phyloP scores from a whole-genome alignment of 2,888 invertebrate species.

The Priocnemis perturbator region DNA sequence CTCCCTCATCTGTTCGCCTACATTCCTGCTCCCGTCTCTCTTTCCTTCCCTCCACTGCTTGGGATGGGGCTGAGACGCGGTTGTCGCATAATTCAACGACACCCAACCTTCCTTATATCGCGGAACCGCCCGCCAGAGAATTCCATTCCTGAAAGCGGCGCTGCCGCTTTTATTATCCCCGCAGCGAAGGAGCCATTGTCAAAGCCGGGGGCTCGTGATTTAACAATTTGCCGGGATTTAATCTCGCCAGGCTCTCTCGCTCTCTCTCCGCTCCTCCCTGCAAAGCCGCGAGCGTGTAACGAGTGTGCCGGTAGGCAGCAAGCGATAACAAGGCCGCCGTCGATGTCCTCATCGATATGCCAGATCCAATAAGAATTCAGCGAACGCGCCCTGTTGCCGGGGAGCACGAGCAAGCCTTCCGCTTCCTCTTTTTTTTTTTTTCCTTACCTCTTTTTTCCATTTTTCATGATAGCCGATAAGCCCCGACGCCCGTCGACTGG shows the following conservation, averaged over 20 bases:
- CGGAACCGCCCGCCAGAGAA: slow-evolving; percentile 21
- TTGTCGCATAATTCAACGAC: slow-evolving; percentile 43
- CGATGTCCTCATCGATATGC: no score
- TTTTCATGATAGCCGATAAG: no score
- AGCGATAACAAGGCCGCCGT: no score
- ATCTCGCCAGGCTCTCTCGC: slow-evolving; percentile 21
- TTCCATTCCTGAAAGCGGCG: slow-evolving; percentile 30
- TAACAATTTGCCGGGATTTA: slow-evolving; percentile 45
- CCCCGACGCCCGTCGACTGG: no score
- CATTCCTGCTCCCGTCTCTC: background rate
- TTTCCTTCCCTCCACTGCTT: background rate
- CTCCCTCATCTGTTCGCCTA: background rate
- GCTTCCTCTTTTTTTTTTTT: no score
- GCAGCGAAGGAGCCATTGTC: slow-evolving; percentile 21
- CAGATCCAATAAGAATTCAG: no score
- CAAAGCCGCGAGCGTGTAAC: slow-evolving; percentile 2
- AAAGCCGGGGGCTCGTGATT: slow-evolving; percentile 36
- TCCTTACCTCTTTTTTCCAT: no score
- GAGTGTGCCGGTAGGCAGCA: background rate
- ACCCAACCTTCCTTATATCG: slow-evolving; percentile 26
- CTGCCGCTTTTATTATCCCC: slow-evolving; percentile 35
- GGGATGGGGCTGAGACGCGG: slow-evolving; percentile 18
- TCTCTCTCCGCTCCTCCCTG: background rate
- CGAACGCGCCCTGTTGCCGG: no score
- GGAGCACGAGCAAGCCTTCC: no score